Conservation (phyloP, 2,888 invertebrate species). For the Drosophila paramelanica region DNA sequence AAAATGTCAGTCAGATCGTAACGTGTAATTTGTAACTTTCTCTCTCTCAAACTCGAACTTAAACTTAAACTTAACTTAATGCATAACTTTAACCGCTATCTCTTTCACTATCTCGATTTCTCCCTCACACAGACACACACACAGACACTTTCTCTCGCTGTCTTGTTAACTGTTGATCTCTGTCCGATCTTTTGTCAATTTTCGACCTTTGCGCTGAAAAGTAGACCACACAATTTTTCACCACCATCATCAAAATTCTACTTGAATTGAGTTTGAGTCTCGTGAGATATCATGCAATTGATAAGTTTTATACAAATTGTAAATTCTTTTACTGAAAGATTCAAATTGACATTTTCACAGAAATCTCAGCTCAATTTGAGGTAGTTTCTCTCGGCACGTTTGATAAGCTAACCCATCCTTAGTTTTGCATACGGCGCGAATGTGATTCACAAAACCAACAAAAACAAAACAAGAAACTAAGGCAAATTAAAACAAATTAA, state of each 20-base stretch:
- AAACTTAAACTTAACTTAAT: constrained; percentile 48
- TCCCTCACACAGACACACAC: constrained; percentile 8
- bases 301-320: constrained; percentile 11
- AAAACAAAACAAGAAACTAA: constrained; percentile 17
- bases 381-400: constrained; percentile 20
- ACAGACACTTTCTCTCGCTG: constrained; percentile 5
- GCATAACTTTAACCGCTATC: constrained; percentile 18
- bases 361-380: constrained; percentile 17
- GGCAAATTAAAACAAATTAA: constrained; percentile 40
- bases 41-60: constrained; percentile 47
- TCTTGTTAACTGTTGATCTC: constrained; percentile 48
- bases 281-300: constrained; percentile 16
- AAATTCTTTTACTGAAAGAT: not conserved
- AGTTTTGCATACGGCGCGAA: constrained; percentile 58
- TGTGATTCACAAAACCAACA: constrained; percentile 66
- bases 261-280: constrained; percentile 21
- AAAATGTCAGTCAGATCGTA: constrained; percentile 53
- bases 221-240: constrained; percentile 25
- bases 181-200: constrained; percentile 30
- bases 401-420: constrained; percentile 20
- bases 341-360: not conserved
- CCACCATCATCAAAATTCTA: constrained; percentile 1
- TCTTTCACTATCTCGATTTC: constrained; percentile 13
- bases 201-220: constrained; percentile 34
- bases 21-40: constrained; percentile 40